These are phyloP conservation scores for Aselliscus stoliczkanus DNA, from an alignment of 2,797 vertebrate genomes.

Conservation along the genomic window DNA sequence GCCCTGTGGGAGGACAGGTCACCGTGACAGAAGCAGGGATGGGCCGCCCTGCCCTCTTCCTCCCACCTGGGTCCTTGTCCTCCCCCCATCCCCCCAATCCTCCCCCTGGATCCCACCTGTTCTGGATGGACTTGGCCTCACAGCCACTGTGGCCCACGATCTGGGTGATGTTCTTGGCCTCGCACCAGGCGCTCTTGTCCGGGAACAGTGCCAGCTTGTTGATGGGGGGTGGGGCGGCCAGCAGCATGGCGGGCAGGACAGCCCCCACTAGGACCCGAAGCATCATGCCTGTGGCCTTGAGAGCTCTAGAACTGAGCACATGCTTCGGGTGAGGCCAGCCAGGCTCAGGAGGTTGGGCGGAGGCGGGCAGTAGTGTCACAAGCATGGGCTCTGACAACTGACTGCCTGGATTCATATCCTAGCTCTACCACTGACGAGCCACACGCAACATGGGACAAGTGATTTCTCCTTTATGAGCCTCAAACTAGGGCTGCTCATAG, in stretches of 20 bases:
- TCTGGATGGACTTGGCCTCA: constrained; percentile 96
- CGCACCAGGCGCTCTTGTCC: constrained; percentile 98
- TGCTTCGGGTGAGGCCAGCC: neutral
- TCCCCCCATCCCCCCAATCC: rapidly evolving
- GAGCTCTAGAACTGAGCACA: constrained; percentile 81
- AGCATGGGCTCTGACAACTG: no score
- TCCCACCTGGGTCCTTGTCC: neutral
- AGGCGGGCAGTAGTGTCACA: rapidly evolving
- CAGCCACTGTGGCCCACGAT: constrained; percentile 98
- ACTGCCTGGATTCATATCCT: neutral
- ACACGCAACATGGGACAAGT: neutral
- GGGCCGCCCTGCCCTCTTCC: neutral
- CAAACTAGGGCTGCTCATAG: neutral
- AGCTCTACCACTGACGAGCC: neutral
- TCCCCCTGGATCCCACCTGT: constrained; percentile 85
- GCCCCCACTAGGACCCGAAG: constrained; percentile 82
- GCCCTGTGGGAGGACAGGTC: constrained; percentile 82
- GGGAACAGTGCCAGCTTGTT: constrained; percentile 98
- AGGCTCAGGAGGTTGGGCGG: neutral
- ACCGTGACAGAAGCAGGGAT: neutral
- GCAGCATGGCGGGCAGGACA: constrained; percentile 81
- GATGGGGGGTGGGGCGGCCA: constrained; percentile 93
- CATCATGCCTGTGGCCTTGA: constrained; percentile 79
- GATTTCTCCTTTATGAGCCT: neutral
- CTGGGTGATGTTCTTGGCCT: constrained; percentile 99